These are phyloP conservation scores for Musca domestica DNA, from an alignment of 1,140 invertebrate genomes.

Conservation along the genomic window DNA sequence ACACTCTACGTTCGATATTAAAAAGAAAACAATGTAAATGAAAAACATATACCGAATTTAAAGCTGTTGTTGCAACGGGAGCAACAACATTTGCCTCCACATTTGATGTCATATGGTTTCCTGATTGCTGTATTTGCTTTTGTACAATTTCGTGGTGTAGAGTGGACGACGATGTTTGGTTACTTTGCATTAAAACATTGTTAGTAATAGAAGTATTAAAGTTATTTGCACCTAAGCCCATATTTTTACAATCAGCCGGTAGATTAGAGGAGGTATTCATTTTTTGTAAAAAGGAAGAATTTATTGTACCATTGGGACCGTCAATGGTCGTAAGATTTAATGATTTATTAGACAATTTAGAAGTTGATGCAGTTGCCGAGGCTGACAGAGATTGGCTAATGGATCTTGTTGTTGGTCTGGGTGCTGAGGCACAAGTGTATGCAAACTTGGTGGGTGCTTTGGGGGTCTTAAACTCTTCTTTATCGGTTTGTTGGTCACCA, in stretches of 20 bases:
- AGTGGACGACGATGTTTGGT: neutral
- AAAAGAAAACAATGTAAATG: neutral
- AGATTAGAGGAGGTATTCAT: neutral
- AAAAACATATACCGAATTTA: no score
- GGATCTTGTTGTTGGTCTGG: slow-evolving; percentile 10
- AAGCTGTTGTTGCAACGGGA: no score
- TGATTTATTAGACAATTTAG: slow-evolving; percentile 17
- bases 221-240: neutral
- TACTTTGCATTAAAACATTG: neutral
- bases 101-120: no score
- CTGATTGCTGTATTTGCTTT: neutral
- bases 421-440: neutral
- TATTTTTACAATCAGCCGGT: neutral
- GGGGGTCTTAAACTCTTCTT: slow-evolving; percentile 47
- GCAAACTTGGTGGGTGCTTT: slow-evolving; percentile 38
- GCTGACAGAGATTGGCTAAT: neutral
- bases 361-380: slow-evolving; percentile 20
- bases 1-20: neutral
- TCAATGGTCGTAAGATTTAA: slow-evolving; percentile 1
- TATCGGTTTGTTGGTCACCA: slow-evolving; percentile 19
- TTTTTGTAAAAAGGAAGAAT: slow-evolving; percentile 22
- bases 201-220: neutral
- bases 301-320: neutral
- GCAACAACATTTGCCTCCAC: no score
- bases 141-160: neutral